Percentiles rank a stretch among this genome's conserved stretches.
Evolutionary conservation across 2,797 vertebrate species (phyloP).

Genomic region (Alcedo atthis): DNA sequence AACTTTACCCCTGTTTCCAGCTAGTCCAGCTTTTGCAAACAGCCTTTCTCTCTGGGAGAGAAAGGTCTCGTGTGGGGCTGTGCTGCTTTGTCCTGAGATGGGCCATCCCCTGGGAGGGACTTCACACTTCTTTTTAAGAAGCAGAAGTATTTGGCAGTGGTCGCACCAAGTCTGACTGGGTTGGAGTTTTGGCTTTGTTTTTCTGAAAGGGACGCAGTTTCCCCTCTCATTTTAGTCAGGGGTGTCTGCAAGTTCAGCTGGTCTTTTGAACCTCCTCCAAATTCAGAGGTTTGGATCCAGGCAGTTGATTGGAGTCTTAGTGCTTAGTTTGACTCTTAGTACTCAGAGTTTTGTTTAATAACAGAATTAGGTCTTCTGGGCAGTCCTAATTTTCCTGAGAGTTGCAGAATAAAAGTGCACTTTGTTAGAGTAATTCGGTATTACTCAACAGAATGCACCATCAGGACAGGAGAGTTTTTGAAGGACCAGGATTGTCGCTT

Average conservation of each 20-base stretch:
- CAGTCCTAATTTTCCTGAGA: neutral
- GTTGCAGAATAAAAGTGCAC: neutral
- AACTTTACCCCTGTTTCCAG: neutral
- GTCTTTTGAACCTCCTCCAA: neutral
- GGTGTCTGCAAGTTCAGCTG: neutral
- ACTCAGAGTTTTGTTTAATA: neutral
- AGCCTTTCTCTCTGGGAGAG: neutral
- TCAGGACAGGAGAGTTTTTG: neutral
- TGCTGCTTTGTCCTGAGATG: neutral
- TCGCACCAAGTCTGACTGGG: neutral
- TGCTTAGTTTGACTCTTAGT: neutral
- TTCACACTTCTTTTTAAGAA: neutral
- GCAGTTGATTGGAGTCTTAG: neutral
- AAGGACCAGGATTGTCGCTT: neutral
- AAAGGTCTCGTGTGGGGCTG: neutral
- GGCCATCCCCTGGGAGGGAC: neutral
- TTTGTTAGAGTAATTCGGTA: neutral
- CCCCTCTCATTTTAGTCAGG: neutral
- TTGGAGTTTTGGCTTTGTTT: neutral
- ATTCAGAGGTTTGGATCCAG: conserved; percentile 13
- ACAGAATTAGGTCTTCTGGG: neutral
- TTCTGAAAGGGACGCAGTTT: conserved; percentile 3
- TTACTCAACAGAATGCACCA: neutral
- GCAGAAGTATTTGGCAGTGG: neutral
- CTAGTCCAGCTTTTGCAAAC: neutral